Percentiles rank a stretch among this genome's conserved stretches.
phyloP scores from a whole-genome alignment of 2,797 vertebrate species.

The Phyllotis vaccarum region DNA sequence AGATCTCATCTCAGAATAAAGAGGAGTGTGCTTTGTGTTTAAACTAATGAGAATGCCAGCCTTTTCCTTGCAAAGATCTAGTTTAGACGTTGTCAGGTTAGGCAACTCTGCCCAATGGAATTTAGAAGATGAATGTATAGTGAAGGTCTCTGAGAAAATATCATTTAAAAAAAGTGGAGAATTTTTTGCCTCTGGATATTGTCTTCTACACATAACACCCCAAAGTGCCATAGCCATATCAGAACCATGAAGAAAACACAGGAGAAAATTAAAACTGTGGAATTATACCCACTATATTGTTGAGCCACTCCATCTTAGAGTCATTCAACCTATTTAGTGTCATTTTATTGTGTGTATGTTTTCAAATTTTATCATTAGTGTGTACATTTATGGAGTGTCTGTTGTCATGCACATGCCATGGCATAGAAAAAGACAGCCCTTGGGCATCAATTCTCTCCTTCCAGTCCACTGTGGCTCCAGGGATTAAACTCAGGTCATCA shows the following conservation, averaged over 20 bases:
- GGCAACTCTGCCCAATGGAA: not conserved
- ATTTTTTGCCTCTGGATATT: not conserved
- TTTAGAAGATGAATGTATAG: not conserved
- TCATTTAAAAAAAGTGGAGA: not conserved
- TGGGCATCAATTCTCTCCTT: not conserved
- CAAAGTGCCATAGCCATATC: constrained; percentile 14
- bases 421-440: not conserved
- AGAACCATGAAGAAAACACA: not conserved
- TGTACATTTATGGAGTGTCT: not conserved
- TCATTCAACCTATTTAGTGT: not conserved
- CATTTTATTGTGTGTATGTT: not conserved
- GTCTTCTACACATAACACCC: not conserved
- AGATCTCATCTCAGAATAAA: constrained; percentile 16
- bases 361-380: not conserved
- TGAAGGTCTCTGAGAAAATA: not conserved
- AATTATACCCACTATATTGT: not conserved
- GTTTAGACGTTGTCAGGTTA: constrained; percentile 1
- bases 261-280: not conserved
- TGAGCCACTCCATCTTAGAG: not conserved
- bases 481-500: not conserved
- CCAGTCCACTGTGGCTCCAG: not conserved
- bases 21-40: not conserved
- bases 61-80: constrained; percentile 8
- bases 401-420: not conserved
- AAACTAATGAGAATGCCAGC: not conserved